Evolutionary conservation across 2,113 vertebrate genomes (phyloP).

Genomic region (Mirza zaza): DNA sequence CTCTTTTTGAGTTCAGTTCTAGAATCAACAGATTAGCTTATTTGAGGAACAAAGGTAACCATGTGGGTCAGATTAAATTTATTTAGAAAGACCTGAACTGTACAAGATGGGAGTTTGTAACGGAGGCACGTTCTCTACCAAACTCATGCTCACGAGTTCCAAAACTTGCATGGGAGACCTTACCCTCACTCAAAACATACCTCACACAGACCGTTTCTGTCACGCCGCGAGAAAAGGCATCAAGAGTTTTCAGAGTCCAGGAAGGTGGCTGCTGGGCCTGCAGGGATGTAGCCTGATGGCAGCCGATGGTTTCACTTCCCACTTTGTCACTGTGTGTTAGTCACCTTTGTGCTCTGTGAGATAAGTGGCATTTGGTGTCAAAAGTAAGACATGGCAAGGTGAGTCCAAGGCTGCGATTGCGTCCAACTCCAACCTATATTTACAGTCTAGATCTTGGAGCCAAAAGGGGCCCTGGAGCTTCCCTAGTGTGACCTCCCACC

Average conservation of each 20-base stretch:
- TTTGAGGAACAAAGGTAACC: slow-evolving; percentile 21
- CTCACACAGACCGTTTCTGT: background rate
- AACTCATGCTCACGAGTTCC: background rate
- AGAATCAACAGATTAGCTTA: slow-evolving; percentile 51
- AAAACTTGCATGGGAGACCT: background rate
- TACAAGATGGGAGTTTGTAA: background rate
- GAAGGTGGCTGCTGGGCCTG: accelerated
- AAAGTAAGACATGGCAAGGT: background rate
- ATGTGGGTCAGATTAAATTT: background rate
- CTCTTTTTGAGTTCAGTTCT: background rate
- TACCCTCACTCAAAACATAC: background rate
- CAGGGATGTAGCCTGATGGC: background rate
- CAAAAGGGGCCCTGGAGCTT: background rate
- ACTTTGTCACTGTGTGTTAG: background rate
- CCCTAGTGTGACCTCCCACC: background rate
- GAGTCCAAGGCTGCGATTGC: background rate
- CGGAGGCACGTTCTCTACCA: background rate
- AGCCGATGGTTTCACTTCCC: background rate
- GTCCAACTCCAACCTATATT: background rate
- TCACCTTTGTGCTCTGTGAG: background rate
- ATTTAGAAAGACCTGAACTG: background rate
- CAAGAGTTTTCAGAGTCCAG: background rate
- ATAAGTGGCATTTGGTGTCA: background rate
- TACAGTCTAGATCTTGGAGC: background rate
- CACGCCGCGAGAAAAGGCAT: background rate